phyloP scores from a whole-genome alignment of 2,113 vertebrate species.

The Sebastes fasciatus region DNA sequence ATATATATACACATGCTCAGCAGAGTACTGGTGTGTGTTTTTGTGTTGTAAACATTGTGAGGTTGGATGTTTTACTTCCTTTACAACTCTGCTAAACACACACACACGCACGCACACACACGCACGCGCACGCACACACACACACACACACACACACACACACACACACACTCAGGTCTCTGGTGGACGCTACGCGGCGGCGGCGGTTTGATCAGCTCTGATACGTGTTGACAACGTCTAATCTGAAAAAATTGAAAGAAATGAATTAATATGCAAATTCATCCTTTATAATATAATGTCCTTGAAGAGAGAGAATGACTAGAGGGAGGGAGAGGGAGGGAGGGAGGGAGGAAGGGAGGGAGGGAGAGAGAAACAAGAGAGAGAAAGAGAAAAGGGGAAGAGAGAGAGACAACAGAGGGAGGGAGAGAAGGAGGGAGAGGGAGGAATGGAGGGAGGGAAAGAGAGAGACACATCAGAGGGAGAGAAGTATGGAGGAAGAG shows the following conservation, averaged over 20 bases:
- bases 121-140: constrained; percentile 15
- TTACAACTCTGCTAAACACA: too few relatives aligned
- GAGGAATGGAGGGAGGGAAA: neutral
- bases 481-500: neutral
- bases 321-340: constrained; percentile 69
- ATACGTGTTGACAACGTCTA: constrained; percentile 99
- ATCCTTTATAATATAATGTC: constrained; percentile 99
- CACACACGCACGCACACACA: neutral
- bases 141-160: constrained; percentile 32
- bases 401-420: neutral
- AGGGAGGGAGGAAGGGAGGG: neutral
- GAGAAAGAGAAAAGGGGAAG: neutral
- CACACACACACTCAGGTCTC: constrained; percentile 80
- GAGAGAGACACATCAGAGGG: too few relatives aligned
- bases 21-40: too few relatives aligned
- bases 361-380: constrained; percentile 13
- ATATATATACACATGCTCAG: too few relatives aligned
- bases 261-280: constrained; percentile 99
- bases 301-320: constrained; percentile 87
- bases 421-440: neutral
- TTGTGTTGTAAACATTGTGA: too few relatives aligned
- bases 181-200: constrained; percentile 84
- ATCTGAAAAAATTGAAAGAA: constrained; percentile 99
- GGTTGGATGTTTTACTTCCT: too few relatives aligned
- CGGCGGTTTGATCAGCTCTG: constrained; percentile 97